These are phyloP conservation scores for Argya squamiceps DNA, from an alignment of 2,797 vertebrate species.

Conservation along the genomic window DNA sequence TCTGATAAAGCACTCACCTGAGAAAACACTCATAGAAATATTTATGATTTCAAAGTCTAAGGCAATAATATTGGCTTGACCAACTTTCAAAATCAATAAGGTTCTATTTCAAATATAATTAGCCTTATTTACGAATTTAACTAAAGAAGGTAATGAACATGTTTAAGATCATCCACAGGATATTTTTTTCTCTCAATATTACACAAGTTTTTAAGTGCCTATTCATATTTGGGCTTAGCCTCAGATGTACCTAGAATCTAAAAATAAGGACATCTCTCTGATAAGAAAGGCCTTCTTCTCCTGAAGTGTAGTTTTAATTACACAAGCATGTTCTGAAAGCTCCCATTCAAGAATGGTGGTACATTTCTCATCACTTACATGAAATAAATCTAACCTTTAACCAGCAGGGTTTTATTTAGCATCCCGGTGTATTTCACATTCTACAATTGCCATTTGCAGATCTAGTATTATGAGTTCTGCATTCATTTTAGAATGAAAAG, in stretches of 20 bases:
- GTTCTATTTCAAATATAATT: background rate
- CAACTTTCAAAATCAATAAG: background rate
- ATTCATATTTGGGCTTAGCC: background rate
- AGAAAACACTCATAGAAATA: background rate
- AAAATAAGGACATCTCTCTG: background rate
- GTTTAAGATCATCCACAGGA: background rate
- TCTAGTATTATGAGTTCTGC: background rate
- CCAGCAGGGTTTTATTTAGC: background rate
- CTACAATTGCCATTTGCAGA: background rate
- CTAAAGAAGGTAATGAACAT: background rate
- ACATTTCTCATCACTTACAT: background rate
- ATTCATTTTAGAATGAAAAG: background rate
- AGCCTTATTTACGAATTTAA: background rate
- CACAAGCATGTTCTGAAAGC: background rate
- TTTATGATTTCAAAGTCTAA: background rate
- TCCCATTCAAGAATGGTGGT: background rate
- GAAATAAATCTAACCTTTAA: background rate
- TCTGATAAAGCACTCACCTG: background rate
- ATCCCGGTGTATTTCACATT: background rate
- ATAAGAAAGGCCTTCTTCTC: background rate
- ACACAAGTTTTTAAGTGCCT: background rate
- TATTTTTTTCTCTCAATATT: background rate
- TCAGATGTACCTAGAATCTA: background rate
- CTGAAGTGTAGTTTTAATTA: background rate
- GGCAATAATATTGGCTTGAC: background rate